Evolutionary conservation across 2,888 invertebrate species (phyloP).

Genomic region (Subacronicta megacephala): DNA sequence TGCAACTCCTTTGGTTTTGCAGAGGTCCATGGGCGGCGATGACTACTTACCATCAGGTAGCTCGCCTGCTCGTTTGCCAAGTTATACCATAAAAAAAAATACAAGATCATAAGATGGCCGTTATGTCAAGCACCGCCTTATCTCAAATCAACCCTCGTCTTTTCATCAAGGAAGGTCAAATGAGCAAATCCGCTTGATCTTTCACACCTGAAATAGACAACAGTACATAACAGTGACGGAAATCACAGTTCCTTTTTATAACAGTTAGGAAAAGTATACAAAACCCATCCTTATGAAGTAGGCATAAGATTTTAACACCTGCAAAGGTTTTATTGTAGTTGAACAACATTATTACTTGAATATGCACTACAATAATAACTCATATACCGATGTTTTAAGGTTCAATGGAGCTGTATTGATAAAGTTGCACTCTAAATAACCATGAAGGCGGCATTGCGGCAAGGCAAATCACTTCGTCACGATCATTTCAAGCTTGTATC

Average conservation of each 20-base stretch:
- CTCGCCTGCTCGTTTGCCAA: no score
- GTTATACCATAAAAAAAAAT: no score
- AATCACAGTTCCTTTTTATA: constrained; percentile 39
- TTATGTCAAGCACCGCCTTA: not conserved
- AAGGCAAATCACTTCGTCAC: constrained; percentile 66
- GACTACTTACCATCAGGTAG: no score
- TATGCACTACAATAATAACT: constrained; percentile 12
- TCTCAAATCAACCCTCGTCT: constrained; percentile 14
- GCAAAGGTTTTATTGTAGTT: constrained; percentile 16
- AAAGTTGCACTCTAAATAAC: constrained; percentile 35
- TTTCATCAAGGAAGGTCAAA: constrained; percentile 52
- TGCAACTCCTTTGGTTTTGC: no score
- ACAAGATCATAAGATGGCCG: not conserved
- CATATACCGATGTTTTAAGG: constrained; percentile 8
- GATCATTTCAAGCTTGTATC: constrained; percentile 59
- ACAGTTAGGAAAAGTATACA: not conserved
- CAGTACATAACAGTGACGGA: constrained; percentile 41
- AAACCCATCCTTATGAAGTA: constrained; percentile 9
- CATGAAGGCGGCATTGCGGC: constrained; percentile 52
- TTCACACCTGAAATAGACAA: constrained; percentile 52
- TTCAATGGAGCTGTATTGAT: constrained; percentile 9
- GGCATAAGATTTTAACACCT: constrained; percentile 6
- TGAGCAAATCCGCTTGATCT: constrained; percentile 51
- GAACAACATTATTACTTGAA: not conserved
- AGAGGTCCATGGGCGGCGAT: no score